phyloP scores from a whole-genome alignment of 2,797 vertebrate species.

The Coreius guichenoti region DNA sequence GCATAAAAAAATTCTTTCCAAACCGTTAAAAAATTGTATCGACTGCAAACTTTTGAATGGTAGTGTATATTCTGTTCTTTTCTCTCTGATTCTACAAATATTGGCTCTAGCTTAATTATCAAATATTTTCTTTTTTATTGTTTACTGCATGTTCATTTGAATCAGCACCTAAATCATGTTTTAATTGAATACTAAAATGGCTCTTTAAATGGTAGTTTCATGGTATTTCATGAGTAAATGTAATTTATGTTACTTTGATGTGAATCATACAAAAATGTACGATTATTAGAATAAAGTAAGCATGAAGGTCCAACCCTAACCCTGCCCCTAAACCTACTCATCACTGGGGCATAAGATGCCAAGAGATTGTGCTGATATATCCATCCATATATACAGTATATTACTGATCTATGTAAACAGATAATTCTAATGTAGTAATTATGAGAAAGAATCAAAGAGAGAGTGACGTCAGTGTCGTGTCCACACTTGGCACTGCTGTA shows the following conservation, averaged over 20 bases:
- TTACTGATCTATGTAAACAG: neutral
- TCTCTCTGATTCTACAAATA: neutral
- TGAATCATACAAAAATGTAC: no score
- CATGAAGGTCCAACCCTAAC: neutral
- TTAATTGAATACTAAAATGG: neutral
- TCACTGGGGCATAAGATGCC: neutral
- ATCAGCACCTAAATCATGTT: neutral
- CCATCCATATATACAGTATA: neutral
- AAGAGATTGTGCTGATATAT: neutral
- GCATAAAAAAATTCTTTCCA: neutral
- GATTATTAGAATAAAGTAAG: neutral
- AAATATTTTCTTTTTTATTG: neutral
- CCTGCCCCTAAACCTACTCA: neutral
- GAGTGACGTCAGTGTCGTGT: constrained; percentile 26
- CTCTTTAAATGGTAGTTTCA: neutral
- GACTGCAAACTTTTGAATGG: neutral
- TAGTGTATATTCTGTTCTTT: neutral
- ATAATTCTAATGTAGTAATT: neutral
- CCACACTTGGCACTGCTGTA: constrained; percentile 62
- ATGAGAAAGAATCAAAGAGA: neutral
- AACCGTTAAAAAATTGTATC: neutral
- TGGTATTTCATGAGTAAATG: no score
- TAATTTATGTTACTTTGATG: no score
- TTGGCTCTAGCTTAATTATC: neutral
- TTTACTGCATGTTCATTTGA: neutral